Base-by-base conservation (phyloP, 1,140 invertebrate species). In the Choristoneura fumiferana region DNA sequence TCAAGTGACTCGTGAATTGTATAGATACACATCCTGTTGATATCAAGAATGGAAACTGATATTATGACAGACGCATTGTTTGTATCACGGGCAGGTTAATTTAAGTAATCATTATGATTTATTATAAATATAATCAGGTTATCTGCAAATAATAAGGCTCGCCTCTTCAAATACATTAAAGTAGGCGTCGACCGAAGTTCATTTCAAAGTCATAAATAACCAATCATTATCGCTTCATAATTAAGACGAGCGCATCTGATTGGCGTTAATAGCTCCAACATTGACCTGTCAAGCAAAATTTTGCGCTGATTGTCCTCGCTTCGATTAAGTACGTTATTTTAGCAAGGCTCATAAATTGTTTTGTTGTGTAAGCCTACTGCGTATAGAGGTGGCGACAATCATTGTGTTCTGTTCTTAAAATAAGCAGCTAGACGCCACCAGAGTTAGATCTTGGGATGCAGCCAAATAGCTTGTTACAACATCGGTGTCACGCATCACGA, bases 331-430 rank as follows among this genome's bases (percentile, higher is more conserved):
- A 12, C 43, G 43, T 49, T n/a, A 49, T 49, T 49, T 29, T 29
- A 22, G 43, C 43, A 49, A 49, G 10, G 43, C 18, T 13, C 43
- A 13, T 49, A 49, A 49, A 49, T 49, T 33, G 43, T n/a, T 49
- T 17, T 49, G 18, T 29, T 49, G 18, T n/a, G n/a, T 9, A 37
- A 10, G 35, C 35, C 4, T 9, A 49, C 4, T 49, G 43, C 43
- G 14, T 29, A n/a, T n/a, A 17, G 14, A 4, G 43, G 8, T 12
- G 22, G 43, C n/a, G 43, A 49, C 43, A 29, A n/a, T n/a, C n/a
- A n/a, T n/a, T n/a, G n/a, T n/a, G 10, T 49, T 22, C 22, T 49
- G 43, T 43, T 49, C 43, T 45, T 14, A 49, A 49, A 49, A 49
- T 49, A 49, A 49, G 22, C 22, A 29, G 22, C 43, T 49, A 49